A percentile compares a stretch with the other conserved stretches of the same genome.
These are phyloP conservation scores for Pseudomyrmex cubaensis DNA, from an alignment of 1,140 invertebrate species.

Conservation along the genomic window DNA sequence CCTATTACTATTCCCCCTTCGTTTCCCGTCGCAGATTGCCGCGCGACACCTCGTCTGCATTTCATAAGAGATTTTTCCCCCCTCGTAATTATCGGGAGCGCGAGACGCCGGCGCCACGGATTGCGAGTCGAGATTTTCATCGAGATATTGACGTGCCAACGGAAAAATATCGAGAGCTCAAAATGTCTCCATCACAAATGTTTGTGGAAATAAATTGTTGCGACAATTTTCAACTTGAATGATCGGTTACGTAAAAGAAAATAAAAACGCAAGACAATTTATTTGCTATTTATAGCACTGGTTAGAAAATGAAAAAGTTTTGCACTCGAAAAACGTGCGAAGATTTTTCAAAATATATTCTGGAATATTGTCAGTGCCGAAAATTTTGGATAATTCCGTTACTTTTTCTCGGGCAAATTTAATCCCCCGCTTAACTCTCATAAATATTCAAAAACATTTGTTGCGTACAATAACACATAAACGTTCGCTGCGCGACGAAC, in stretches of 20 bases:
- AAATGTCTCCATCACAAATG: not conserved
- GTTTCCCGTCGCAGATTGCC: conserved; percentile 21
- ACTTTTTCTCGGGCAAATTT: not conserved
- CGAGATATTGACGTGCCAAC: not conserved
- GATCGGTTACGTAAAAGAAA: not conserved
- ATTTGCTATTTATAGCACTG: not conserved
- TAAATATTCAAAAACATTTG: conserved; percentile 69
- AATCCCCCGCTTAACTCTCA: conserved; percentile 38
- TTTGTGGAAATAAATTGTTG: not conserved
- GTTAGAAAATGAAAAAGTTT: too few relatives aligned
- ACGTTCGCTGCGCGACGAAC: not conserved
- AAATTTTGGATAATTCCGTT: not conserved
- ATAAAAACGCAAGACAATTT: not conserved
- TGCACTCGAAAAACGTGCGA: too few relatives aligned
- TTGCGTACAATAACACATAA: not conserved
- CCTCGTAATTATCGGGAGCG: conserved; percentile 42
- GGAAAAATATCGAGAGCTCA: not conserved
- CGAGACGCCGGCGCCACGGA: conserved; percentile 24
- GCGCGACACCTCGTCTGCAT: conserved; percentile 34
- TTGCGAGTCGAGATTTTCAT: conserved; percentile 61
- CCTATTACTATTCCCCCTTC: conserved; percentile 20
- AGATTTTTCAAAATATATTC: not conserved
- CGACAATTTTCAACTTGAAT: not conserved
- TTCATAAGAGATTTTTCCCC: not conserved
- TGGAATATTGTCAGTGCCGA: not conserved